Evolutionary conservation across 2,797 vertebrate genomes (phyloP), one percentile per base, ranked within the genome.

Genomic region (Syndactyla subalaris): DNA sequence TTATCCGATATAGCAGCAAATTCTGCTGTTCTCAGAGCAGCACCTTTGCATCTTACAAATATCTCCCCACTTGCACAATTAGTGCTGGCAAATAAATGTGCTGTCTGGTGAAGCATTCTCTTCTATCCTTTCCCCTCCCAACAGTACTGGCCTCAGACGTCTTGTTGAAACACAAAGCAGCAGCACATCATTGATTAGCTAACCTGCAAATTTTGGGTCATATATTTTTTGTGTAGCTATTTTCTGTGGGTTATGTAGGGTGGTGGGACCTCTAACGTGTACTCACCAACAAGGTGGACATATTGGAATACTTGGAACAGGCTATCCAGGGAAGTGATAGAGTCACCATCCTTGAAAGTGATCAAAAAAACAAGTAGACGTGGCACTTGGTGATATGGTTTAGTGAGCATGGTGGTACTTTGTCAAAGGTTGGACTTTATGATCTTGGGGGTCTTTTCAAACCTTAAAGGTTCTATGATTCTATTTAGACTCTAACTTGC

Each of bases 31-130:
- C 79, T 96, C 74, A 41, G 68, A 93, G 89, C 1, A 0, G 74
- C 62, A 95, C 90, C 92, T 96, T 94, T 90, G 79, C 82, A 96
- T 94, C 92, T 95, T 92, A 85, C 79, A 96, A 59, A 92, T 96
- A 94, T 96, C 74, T 96, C 76, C 94, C 88, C 41, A 29, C 90
- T 96, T 96, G 67, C 70, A 79, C 95, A 96, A 92, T 96, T 96
- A 95, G 87, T 70, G 49, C 77, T 95, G 90, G 90, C 78, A 92
- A 82, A 85, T 72, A 85, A 86, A 96, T 63, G 45, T 48, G 23
- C 67, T 81, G 92, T 49, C 74, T 95, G 51, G 30, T 70, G 91
- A 94, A 96, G 76, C 54, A 66, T 80, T 82, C 41, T 59, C 21
- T 88, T 83, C 71, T 65, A 39, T 78, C n/a, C 46, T 88, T 55